Percentiles rank a stretch among this genome's conserved stretches.
Evolutionary conservation across 2,888 invertebrate genomes (phyloP).

Genomic region (Zootermopsis nevadensis): DNA sequence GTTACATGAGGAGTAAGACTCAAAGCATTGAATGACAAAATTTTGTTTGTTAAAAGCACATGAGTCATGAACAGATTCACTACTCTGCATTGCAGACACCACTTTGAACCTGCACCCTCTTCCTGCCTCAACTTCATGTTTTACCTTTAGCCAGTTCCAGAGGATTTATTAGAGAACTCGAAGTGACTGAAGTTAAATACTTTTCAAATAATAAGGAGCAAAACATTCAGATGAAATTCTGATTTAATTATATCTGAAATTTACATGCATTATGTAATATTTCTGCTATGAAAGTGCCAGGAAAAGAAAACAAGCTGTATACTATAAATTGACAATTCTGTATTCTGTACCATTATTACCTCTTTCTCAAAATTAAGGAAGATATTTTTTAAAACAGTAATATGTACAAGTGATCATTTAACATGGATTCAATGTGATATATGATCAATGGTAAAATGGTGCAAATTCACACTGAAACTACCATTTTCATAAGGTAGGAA

Average conservation of each 20-base stretch:
- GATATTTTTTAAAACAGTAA: background rate
- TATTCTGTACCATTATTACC: background rate
- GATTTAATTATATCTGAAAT: too few relatives aligned
- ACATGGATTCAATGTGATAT: background rate
- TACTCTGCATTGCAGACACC: background rate
- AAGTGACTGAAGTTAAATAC: too few relatives aligned
- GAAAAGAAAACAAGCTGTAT: too few relatives aligned
- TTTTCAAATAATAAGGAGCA: too few relatives aligned
- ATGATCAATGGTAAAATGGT: background rate
- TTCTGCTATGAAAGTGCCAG: too few relatives aligned
- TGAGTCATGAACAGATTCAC: background rate
- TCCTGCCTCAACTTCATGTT: background rate
- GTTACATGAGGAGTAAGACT: too few relatives aligned
- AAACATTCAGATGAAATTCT: too few relatives aligned
- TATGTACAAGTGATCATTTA: background rate
- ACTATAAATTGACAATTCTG: too few relatives aligned
- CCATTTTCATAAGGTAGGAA: background rate
- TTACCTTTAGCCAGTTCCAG: background rate
- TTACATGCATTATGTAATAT: too few relatives aligned
- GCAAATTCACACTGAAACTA: background rate
- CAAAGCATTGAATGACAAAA: background rate
- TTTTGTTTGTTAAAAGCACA: background rate
- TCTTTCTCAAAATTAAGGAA: background rate
- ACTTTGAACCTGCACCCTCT: background rate
- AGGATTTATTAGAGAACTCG: too few relatives aligned